Evolutionary conservation across 2,888 invertebrate genomes (phyloP).

Genomic region (Lasioglossum marginatum): DNA sequence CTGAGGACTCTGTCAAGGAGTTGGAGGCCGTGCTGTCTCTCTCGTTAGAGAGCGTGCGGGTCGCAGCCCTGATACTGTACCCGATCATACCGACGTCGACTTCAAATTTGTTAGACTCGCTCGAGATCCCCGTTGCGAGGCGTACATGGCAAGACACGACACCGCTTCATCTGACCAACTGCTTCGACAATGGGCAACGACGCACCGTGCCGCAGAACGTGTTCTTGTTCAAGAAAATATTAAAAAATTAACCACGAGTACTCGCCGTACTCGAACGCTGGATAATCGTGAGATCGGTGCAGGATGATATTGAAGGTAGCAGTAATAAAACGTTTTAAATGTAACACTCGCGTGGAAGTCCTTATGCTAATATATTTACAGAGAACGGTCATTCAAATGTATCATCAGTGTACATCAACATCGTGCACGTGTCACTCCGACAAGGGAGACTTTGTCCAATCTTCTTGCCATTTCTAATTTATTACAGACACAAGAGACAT

Average conservation of each 20-base stretch:
- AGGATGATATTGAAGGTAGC: conserved; percentile 45
- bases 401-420: conserved; percentile 76
- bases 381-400: conserved; percentile 76
- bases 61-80: conserved; percentile 92
- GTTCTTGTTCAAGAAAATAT: neutral
- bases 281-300: conserved; percentile 5
- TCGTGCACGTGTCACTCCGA: conserved; percentile 62
- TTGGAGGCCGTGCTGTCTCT: conserved; percentile 92
- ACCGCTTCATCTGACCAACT: conserved; percentile 69
- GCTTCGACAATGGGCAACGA: neutral
- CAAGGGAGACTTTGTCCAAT: conserved; percentile 33
- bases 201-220: conserved; percentile 55
- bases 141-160: conserved; percentile 86
- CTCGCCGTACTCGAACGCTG: neutral
- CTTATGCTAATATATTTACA: conserved; percentile 79
- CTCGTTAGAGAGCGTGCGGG: conserved; percentile 93
- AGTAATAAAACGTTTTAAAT: conserved; percentile 45
- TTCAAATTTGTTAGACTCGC: conserved; percentile 89
- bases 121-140: conserved; percentile 85
- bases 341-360: conserved; percentile 71
- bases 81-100: conserved; percentile 94
- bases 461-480: conserved; percentile 7
- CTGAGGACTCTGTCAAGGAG: conserved; percentile 85
- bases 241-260: conserved; percentile 32
- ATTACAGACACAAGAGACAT: neutral